Evolutionary conservation across 2,888 invertebrate genomes (phyloP).

Genomic region (Bimastos eiseni): DNA sequence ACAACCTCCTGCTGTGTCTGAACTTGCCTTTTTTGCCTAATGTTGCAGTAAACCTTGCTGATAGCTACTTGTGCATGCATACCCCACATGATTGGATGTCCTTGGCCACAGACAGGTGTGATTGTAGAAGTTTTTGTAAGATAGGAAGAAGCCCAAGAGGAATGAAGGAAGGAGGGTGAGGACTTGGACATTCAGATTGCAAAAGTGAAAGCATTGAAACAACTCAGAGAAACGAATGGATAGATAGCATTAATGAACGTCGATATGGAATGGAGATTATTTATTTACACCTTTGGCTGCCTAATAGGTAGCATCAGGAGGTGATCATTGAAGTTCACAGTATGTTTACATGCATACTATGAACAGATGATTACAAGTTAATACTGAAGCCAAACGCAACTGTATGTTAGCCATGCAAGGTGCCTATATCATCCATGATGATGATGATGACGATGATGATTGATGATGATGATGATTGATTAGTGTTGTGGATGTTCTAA

Average conservation of each 20-base stretch:
- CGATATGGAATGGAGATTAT: neutral
- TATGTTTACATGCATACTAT: too few species aligned
- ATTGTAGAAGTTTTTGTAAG: neutral
- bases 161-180: neutral
- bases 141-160: neutral
- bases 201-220: neutral
- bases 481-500: too few species aligned
- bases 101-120: neutral
- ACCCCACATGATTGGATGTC: neutral
- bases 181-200: too few species aligned
- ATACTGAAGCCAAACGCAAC: too few species aligned
- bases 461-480: too few species aligned
- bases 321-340: too few species aligned
- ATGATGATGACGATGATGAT: too few species aligned
- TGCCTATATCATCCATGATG: too few species aligned
- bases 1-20: neutral
- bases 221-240: too few species aligned
- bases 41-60: neutral
- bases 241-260: neutral
- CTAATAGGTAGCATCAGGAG: neutral
- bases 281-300: neutral
- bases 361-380: too few species aligned
- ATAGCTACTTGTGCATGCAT: neutral
- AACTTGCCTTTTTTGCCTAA: neutral
- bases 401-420: too few species aligned